Evolutionary conservation across 2,797 vertebrate species (phyloP).

Genomic region (Sus cebifrons): DNA sequence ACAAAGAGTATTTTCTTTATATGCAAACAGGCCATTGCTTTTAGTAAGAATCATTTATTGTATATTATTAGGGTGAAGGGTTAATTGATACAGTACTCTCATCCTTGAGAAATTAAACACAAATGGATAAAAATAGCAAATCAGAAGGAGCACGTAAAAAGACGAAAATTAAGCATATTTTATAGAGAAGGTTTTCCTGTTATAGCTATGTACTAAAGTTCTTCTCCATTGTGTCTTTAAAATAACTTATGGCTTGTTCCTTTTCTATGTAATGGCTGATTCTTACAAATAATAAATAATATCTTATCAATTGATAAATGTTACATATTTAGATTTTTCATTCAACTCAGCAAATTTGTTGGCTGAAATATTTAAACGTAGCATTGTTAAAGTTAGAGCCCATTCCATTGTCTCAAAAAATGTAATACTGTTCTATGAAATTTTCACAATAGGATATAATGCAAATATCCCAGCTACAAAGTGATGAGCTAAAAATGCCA

Average conservation of each 20-base stretch:
- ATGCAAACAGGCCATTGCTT: constrained; percentile 84
- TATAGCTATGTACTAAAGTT: constrained; percentile 30
- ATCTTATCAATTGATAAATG: constrained; percentile 51
- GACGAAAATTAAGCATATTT: constrained; percentile 71
- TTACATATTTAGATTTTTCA: constrained; percentile 75
- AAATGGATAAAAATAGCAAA: constrained; percentile 80
- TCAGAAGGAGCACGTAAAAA: constrained; percentile 80
- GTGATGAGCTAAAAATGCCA: constrained; percentile 41
- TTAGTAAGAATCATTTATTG: constrained; percentile 82
- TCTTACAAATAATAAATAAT: constrained; percentile 77
- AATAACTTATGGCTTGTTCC: constrained; percentile 78
- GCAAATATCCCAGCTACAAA: constrained; percentile 49
- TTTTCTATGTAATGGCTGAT: constrained; percentile 67
- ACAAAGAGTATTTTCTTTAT: constrained; percentile 74
- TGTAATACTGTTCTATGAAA: constrained; percentile 60
- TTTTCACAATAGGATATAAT: constrained; percentile 54
- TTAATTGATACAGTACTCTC: constrained; percentile 78
- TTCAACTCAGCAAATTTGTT: constrained; percentile 52
- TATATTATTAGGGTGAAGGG: constrained; percentile 72
- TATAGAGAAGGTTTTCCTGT: constrained; percentile 63
- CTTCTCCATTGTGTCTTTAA: constrained; percentile 58
- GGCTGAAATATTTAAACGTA: constrained; percentile 62
- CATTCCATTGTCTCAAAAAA: constrained; percentile 61
- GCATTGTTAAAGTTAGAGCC: constrained; percentile 67
- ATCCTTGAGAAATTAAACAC: constrained; percentile 79